Base-by-base conservation (phyloP, 2,888 invertebrate genomes). In the Agrilus mali region DNA sequence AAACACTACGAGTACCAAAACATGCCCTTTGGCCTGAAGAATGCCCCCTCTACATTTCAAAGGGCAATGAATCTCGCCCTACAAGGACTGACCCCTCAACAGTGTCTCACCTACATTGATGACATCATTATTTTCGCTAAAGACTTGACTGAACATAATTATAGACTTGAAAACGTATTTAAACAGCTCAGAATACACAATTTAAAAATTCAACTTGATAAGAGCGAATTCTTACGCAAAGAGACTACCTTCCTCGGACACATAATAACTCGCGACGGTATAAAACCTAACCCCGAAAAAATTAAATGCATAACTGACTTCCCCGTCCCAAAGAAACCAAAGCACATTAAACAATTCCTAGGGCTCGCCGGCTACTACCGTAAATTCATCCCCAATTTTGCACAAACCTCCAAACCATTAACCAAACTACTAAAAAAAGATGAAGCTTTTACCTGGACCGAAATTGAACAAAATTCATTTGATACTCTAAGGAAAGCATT, bases 221-320 rank as follows among this genome's bases (percentile, higher is more conserved):
- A 20, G 2, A 6, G 55, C 53, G 55, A 60, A 47, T 60, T 61
- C 22, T 38, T 57, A 0, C 40, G 53, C n/a, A 42, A 47, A n/a
- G 57, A 60, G 52, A 57, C 62, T n/a, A 55, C 55, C 1, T 64
- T 57, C 38, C 38, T 64, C 16, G 63, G 64, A 3, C 60, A 60
- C 34, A 51, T 61, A 2, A 49, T 60, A n/a, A 49, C 56, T n/a
- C 47, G 51, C 3, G 53, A 59, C 2, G 55, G 55, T 10, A 47
- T 57, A n/a, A 55, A 47, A 36, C 59, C 60, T 5, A 55, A 59
- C 37, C 56, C 58, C 1, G 48, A 53, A 1, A 60, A 60, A 48
- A 45, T 53, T 8, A 38, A 45, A 44, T 49, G 54, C 7, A 52
- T 53, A 1, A 17, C 35, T 33, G 41, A 56, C 0, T 57, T 55